Base-by-base conservation (phyloP, 2,113 vertebrate genomes). In the Hippolais icterina region DNA sequence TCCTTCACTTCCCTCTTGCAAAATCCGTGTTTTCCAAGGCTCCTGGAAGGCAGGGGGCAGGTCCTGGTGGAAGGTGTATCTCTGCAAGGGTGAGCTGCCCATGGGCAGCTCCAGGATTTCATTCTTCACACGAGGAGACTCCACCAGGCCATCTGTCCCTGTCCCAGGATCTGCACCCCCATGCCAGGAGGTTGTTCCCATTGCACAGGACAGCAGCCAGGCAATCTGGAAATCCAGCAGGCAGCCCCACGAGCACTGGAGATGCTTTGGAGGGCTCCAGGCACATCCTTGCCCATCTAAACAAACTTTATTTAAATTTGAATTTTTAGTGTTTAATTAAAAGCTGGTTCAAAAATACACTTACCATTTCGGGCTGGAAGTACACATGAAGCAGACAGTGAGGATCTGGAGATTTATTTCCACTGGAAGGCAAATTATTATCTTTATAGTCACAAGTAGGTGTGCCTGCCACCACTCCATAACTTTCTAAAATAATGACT, bases 271-370 rank as follows among this genome's bases (percentile, higher is more conserved):
- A 89, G 69, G 69, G 27, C 60, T 70, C 33, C 33, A 44, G 18
- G 44, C 20, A 70, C 0, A 0, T 21, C 37, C 37, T 59, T 83
- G 56, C 53, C 87, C 87, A 64, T 60, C 71, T 68, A 70, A 93
- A 95, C 83, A 88, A 79, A 65, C 0, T 1, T 54, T 25, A 53
- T 57, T 92, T 92, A 75, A 90, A 94, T 61, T 80, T 93, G 83
- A 64, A 71, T 75, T 87, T 94, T 70, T 29, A 87, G 41, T 60
- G 72, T 64, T 89, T 89, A 53, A 94, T 89, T 75, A 78, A 96
- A 91, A 89, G 56, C 41, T 42, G 20, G 13, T 81, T 96, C 56
- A 90, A 82, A 72, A 90, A 64, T 4, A 49, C 35, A 56, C 75
- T 95, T 66, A 79, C 47, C 33, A 2, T 77, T 94, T 87, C 6